Evolutionary conservation across 1,140 invertebrate species (phyloP).

Genomic region (Cydia pomonella): DNA sequence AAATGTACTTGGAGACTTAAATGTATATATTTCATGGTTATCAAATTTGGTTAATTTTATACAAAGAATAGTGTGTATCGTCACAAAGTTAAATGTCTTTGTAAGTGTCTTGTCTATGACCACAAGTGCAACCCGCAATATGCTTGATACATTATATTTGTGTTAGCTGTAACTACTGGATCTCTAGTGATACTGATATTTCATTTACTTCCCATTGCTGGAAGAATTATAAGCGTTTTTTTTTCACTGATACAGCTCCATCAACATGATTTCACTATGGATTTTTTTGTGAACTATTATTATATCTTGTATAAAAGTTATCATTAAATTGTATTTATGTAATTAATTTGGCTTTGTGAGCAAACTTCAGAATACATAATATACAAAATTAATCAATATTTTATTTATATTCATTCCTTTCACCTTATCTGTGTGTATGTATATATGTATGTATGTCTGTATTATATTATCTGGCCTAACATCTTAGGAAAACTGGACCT

Average conservation of each 20-base stretch:
- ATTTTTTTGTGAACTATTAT: constrained; percentile 72
- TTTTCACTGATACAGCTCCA: constrained; percentile 60
- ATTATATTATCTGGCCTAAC: constrained; percentile 21
- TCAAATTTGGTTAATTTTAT: constrained; percentile 77
- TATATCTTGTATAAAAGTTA: constrained; percentile 76
- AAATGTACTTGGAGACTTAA: constrained; percentile 66
- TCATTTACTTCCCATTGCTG: constrained; percentile 51
- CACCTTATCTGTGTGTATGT: not conserved
- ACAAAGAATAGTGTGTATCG: constrained; percentile 70
- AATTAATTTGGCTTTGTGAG: constrained; percentile 79
- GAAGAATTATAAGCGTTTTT: constrained; percentile 61
- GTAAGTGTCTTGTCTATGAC: constrained; percentile 57
- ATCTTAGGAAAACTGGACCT: not conserved
- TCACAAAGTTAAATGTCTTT: constrained; percentile 72
- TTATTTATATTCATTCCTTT: constrained; percentile 54
- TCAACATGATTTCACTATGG: constrained; percentile 61
- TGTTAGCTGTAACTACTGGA: constrained; percentile 51
- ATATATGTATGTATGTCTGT: constrained; percentile 14
- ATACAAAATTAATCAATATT: constrained; percentile 76
- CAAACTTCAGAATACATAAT: constrained; percentile 77
- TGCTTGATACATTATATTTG: constrained; percentile 53
- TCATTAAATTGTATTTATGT: constrained; percentile 78
- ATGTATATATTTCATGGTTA: constrained; percentile 79
- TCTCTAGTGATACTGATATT: constrained; percentile 68
- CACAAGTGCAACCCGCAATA: constrained; percentile 53